A percentile compares a stretch with the other conserved stretches of the same genome.
phyloP scores from a whole-genome alignment of 2,888 invertebrate species.

The Amphipoea oculea region DNA sequence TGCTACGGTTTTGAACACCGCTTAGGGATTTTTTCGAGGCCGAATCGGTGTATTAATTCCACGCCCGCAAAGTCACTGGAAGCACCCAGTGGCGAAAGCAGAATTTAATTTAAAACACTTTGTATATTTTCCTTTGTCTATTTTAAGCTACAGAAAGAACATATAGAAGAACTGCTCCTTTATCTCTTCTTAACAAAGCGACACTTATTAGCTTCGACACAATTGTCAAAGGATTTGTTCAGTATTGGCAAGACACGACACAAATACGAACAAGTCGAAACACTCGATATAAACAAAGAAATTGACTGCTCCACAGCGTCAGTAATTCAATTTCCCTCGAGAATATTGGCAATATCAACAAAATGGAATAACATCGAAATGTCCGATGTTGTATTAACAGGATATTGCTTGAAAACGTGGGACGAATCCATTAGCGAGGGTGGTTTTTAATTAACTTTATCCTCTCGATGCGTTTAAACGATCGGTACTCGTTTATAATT shows the following conservation, averaged over 20 bases:
- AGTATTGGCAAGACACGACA: constrained; percentile 28
- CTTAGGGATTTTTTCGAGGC: constrained; percentile 49
- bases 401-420: constrained; percentile 76
- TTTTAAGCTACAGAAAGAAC: constrained; percentile 19
- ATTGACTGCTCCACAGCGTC: constrained; percentile 65
- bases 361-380: constrained; percentile 75
- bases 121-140: constrained; percentile 16
- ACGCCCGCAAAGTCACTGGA: constrained; percentile 48
- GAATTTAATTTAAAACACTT: constrained; percentile 49
- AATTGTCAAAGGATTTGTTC: constrained; percentile 42
- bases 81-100: constrained; percentile 29
- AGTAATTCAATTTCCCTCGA: constrained; percentile 80
- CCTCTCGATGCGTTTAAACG: constrained; percentile 62
- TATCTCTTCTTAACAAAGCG: constrained; percentile 31
- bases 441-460: constrained; percentile 80
- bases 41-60: constrained; percentile 51
- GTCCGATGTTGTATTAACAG: constrained; percentile 75
- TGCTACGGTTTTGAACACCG: constrained; percentile 44
- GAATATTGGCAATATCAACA: constrained; percentile 80
- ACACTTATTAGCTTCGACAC: constrained; percentile 41
- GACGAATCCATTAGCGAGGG: constrained; percentile 75
- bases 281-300: constrained; percentile 64
- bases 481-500: constrained; percentile 56
- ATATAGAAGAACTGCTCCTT: constrained; percentile 15
- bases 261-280: constrained; percentile 42